phyloP scores from a whole-genome alignment of 2,888 invertebrate genomes.

The Stenodera caucasica region DNA sequence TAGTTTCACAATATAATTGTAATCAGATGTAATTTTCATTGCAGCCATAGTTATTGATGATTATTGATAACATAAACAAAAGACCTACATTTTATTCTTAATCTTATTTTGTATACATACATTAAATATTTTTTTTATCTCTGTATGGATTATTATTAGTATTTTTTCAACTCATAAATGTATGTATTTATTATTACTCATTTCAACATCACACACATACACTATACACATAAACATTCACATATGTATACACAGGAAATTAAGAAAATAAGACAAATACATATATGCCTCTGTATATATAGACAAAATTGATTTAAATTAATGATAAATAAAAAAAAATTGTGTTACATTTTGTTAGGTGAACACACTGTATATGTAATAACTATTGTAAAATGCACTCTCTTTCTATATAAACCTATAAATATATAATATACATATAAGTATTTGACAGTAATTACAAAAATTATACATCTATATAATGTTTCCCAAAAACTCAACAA shows the following conservation, averaged over 20 bases:
- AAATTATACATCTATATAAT: slow-evolving; percentile 51
- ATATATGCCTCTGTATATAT: slow-evolving; percentile 29
- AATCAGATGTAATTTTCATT: slow-evolving; percentile 53
- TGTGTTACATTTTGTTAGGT: slow-evolving; percentile 44
- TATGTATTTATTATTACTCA: slow-evolving; percentile 2
- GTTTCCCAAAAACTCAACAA: too few species aligned
- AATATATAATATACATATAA: slow-evolving; percentile 7
- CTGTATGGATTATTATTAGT: slow-evolving; percentile 9
- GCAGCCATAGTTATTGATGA: slow-evolving; percentile 49
- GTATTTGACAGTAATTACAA: slow-evolving; percentile 42
- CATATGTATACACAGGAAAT: slow-evolving; percentile 5
- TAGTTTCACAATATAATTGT: slow-evolving; percentile 49
- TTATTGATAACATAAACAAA: slow-evolving; percentile 32
- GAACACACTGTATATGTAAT: slow-evolving; percentile 53
- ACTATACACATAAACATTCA: neutral
- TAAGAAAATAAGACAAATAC: neutral
- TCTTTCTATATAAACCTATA: slow-evolving; percentile 42
- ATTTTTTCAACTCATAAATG: slow-evolving; percentile 11
- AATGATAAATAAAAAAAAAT: slow-evolving; percentile 21
- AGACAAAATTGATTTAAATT: slow-evolving; percentile 5
- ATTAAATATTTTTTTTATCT: slow-evolving; percentile 1
- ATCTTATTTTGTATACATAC: slow-evolving; percentile 14
- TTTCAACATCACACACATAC: neutral
- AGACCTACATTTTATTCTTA: slow-evolving; percentile 16
- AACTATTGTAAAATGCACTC: slow-evolving; percentile 56